These are phyloP conservation scores for Tetramorium simillimum DNA, from an alignment of 1,140 invertebrate genomes.

Conservation along the genomic window DNA sequence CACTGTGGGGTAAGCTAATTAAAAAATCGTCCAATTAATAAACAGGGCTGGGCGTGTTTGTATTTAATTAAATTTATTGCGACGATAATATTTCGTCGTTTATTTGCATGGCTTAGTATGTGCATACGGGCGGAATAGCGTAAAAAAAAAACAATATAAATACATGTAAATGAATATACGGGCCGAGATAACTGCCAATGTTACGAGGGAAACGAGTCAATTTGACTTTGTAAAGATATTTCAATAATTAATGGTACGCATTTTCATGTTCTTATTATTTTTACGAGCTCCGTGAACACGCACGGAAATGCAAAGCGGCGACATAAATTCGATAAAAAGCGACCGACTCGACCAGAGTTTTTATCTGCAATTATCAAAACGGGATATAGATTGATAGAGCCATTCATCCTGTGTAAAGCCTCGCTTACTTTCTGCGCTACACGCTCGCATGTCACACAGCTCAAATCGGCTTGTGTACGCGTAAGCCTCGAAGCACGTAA, in stretches of 20 bases:
- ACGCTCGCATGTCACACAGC: conserved; percentile 16
- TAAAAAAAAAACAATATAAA: not conserved
- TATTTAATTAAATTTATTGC: conserved; percentile 40
- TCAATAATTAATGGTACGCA: not conserved
- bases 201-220: not conserved
- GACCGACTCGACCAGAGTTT: not conserved
- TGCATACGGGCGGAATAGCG: not conserved
- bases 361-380: conserved; percentile 38
- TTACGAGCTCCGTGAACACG: not conserved
- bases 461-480: conserved; percentile 17
- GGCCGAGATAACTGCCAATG: not conserved
- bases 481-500: conserved; percentile 61
- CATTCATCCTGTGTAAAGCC: conserved; percentile 43
- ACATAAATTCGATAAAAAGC: not conserved
- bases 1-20: not conserved
- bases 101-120: not conserved
- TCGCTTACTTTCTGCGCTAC: not conserved
- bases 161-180: not conserved
- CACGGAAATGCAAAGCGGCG: not conserved
- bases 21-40: conserved; percentile 4
- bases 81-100: not conserved
- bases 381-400: conserved; percentile 44
- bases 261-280: not conserved
- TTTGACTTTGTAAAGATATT: not conserved
- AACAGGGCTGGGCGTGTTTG: conserved; percentile 1